Percentiles rank a stretch among this genome's conserved stretches.
These are phyloP conservation scores for Aegypius monachus DNA, from an alignment of 2,113 vertebrate genomes.

Conservation along the genomic window DNA sequence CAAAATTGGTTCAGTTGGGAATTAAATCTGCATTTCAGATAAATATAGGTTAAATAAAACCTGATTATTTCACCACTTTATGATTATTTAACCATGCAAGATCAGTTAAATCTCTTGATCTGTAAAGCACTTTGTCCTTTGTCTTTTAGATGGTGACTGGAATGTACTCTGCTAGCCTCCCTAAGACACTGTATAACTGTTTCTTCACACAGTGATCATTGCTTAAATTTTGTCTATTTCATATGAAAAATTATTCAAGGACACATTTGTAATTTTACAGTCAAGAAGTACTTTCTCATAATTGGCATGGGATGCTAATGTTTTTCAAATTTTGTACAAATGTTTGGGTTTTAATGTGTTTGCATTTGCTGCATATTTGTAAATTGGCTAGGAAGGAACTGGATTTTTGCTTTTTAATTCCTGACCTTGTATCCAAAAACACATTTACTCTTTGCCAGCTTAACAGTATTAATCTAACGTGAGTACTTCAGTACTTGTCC, in stretches of 20 bases:
- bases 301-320: constrained; percentile 30
- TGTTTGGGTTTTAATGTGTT: constrained; percentile 41
- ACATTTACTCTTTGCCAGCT: constrained; percentile 17
- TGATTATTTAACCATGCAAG: neutral
- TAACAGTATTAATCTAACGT: neutral
- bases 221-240: neutral
- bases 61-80: neutral
- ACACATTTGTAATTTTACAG: neutral
- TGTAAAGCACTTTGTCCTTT: constrained; percentile 54
- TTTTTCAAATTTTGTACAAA: constrained; percentile 38
- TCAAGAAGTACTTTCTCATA: constrained; percentile 36
- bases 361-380: constrained; percentile 49
- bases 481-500: constrained; percentile 28
- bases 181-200: neutral
- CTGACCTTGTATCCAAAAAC: constrained; percentile 51
- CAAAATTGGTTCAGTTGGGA: neutral
- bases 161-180: constrained; percentile 54
- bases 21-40: neutral
- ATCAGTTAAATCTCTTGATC: constrained; percentile 1
- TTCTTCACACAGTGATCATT: neutral
- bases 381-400: constrained; percentile 16
- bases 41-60: neutral
- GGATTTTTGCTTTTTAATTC: neutral
- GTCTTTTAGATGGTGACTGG: constrained; percentile 33
- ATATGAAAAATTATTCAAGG: neutral